Evolutionary conservation across 2,888 invertebrate genomes (phyloP).

Genomic region (Caenorhabditis japonica): DNA sequence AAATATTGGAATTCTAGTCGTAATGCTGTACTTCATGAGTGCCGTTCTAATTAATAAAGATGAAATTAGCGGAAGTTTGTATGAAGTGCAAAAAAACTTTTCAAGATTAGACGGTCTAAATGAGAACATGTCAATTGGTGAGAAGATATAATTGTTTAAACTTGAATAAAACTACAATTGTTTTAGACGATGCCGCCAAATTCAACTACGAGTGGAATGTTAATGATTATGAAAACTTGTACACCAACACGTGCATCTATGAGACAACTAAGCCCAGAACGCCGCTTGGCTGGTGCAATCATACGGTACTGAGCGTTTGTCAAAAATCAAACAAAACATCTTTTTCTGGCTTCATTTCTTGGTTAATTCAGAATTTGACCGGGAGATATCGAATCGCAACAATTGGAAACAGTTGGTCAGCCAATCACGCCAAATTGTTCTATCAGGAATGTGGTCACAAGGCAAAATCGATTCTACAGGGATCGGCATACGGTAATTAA

Average conservation of each 20-base stretch:
- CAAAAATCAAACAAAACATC: too few species aligned
- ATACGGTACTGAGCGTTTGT: constrained; percentile 15
- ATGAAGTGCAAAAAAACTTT: constrained; percentile 2
- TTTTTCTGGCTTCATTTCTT: too few species aligned
- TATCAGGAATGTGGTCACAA: constrained; percentile 7
- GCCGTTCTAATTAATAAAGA: constrained; percentile 4
- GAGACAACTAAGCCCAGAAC: not conserved
- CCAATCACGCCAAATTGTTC: constrained; percentile 8
- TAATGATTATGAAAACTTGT: constrained; percentile 4
- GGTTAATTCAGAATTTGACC: not conserved
- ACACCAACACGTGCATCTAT: constrained; percentile 1
- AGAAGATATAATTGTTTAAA: not conserved
- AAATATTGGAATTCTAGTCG: constrained; percentile 2
- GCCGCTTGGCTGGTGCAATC: constrained; percentile 24
- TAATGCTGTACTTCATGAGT: constrained; percentile 5
- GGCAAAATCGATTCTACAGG: not conserved
- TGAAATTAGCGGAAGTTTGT: not conserved
- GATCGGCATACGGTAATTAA: constrained; percentile 1
- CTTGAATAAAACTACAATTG: not conserved
- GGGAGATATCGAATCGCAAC: not conserved
- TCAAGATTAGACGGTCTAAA: constrained; percentile 7
- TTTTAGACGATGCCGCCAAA: constrained; percentile 19
- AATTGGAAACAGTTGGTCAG: constrained; percentile 17
- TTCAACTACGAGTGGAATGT: constrained; percentile 13
- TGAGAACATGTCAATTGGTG: constrained; percentile 26